Percentiles rank a stretch among this genome's conserved stretches.
Evolutionary conservation across 1,140 invertebrate species (phyloP).

Genomic region (Papilio helenus): DNA sequence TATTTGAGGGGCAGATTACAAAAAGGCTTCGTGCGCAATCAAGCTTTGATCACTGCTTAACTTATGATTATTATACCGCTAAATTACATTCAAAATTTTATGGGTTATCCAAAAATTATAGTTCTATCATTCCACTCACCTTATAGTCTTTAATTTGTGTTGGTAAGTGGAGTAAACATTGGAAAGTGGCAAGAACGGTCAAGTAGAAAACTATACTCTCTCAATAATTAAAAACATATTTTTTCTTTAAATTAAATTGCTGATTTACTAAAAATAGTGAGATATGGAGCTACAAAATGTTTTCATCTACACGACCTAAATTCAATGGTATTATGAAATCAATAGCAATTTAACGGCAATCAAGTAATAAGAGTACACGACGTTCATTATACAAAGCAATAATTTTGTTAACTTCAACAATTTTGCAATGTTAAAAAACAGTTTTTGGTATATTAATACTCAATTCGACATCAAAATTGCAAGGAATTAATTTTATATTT

Average conservation of each 20-base stretch:
- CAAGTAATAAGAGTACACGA: background rate
- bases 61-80: too few relatives aligned
- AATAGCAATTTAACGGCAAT: slow-evolving; percentile 30
- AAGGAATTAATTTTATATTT: background rate
- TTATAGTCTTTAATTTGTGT: too few relatives aligned
- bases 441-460: background rate
- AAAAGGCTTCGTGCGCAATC: too few relatives aligned
- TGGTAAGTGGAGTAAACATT: too few relatives aligned
- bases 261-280: background rate
- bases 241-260: background rate
- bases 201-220: too few relatives aligned
- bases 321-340: slow-evolving; percentile 26
- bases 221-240: background rate
- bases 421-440: background rate
- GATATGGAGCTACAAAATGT: background rate
- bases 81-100: too few relatives aligned
- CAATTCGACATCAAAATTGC: background rate
- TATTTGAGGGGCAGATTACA: too few relatives aligned
- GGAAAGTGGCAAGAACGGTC: too few relatives aligned
- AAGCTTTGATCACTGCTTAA: too few relatives aligned
- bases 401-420: background rate
- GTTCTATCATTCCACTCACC: too few relatives aligned
- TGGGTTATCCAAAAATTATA: too few relatives aligned
- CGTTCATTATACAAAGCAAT: background rate
- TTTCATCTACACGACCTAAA: slow-evolving; percentile 25